Base-by-base conservation (phyloP, 2,888 invertebrate species). In the Ectemnius lituratus region DNA sequence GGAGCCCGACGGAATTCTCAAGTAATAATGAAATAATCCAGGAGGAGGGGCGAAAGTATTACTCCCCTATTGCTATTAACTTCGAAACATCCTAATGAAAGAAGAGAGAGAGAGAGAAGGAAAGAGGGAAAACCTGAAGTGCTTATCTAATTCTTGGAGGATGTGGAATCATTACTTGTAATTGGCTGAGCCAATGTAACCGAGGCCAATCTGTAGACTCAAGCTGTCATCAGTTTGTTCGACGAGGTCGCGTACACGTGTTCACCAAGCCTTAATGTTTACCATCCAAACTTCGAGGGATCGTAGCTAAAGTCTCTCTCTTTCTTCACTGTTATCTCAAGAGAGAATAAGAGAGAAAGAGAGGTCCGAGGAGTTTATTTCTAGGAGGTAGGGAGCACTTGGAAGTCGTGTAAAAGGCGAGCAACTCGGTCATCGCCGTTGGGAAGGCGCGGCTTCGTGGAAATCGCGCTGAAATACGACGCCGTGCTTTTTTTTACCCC, bases 181-280 rank as follows among this genome's bases (percentile, higher is more conserved):
- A 37, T 37, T 11, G 37, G 8, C 37, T 1, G 37, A 1, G 37
- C 37, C 37, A 6, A 37, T 37, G 37, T 37, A 37, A 37, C 37
- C 37, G 37, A 1, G 5, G 8, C 4, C 37, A 8, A 37, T 37
- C 37, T 6, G 37, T 37, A 37, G 11, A 37, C 8, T 6, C 37
- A 37, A 37, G 37, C 37, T 37, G 37, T 18, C 18, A 27, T 49
- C 20, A 49, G 61, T 57, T 18, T 28, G 28, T 61, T 27, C 64
- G 13, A 37, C 59, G 46, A 5, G 5, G 46, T 4, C 16, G 8
- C 49, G 27, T 66, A 78, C 82, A 80, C 62, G 75, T 80, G 80
- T 76, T 82, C 80, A 58, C 75, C 75, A 81, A 82, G 66, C 82
- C 67, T 64, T 68, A 47, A 14, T 73, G 58, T 73, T 79, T 78